Evolutionary conservation across 2,888 invertebrate species (phyloP).

Genomic region (Brachyopa scutellaris): DNA sequence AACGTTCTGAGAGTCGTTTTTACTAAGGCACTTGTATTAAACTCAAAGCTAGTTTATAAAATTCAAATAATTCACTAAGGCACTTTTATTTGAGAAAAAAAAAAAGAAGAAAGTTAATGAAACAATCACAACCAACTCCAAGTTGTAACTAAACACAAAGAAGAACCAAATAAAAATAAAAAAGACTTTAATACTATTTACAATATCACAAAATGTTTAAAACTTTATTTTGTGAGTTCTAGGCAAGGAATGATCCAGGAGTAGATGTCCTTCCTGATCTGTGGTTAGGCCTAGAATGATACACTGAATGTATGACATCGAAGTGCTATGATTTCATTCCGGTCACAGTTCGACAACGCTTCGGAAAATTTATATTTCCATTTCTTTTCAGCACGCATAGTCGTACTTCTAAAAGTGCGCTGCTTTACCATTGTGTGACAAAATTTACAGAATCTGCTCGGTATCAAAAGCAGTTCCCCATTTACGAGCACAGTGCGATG

Average conservation of each 20-base stretch:
- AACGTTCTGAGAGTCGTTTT: constrained; percentile 68
- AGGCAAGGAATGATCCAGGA: constrained; percentile 70
- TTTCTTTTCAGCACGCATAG: constrained; percentile 62
- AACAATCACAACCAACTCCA: constrained; percentile 44
- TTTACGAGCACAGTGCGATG: constrained; percentile 10
- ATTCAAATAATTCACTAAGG: constrained; percentile 59
- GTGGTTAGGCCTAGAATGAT: constrained; percentile 83
- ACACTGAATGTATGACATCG: constrained; percentile 80
- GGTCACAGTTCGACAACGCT: constrained; percentile 39
- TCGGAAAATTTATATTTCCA: constrained; percentile 33
- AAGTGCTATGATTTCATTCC: constrained; percentile 77
- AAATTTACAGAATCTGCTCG: constrained; percentile 56
- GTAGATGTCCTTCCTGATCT: constrained; percentile 81
- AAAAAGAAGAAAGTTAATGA: constrained; percentile 9
- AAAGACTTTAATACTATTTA: constrained; percentile 59
- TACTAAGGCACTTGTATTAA: constrained; percentile 62
- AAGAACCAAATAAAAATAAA: neutral
- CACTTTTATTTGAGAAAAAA: constrained; percentile 43
- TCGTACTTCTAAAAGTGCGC: constrained; percentile 48
- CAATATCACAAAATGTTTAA: constrained; percentile 46
- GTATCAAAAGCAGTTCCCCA: constrained; percentile 34
- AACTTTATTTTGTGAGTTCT: constrained; percentile 58
- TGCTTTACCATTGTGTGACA: constrained; percentile 42
- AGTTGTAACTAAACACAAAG: constrained; percentile 27
- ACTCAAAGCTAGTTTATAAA: constrained; percentile 43